Base-by-base conservation (phyloP, 2,888 invertebrate species). In the Drosophila austrosaltans region DNA sequence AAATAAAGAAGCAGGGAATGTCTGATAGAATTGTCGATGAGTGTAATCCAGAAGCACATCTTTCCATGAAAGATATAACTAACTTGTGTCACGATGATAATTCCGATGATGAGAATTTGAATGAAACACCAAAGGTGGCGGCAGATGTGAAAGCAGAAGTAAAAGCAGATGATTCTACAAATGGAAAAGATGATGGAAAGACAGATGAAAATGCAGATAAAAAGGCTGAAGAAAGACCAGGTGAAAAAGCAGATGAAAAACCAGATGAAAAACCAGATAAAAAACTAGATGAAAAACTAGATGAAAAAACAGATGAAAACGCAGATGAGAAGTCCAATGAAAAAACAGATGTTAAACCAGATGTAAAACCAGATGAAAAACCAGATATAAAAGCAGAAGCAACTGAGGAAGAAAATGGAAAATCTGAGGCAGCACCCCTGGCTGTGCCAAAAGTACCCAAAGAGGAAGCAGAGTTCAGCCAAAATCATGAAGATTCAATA, bases 1-100 rank as follows among this genome's bases (percentile, higher is more conserved):
- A 99, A 93, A 97, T 99, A 75, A 98, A 97, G 91, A 99, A 99
- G 90, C 98, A 99, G 93, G 99, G 99, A 69, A 98, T 99, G 97
- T 97, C 99, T 0, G 98, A 99, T 92, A 94, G 99, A 16, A 98
- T 99, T 3, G 98, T 99, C 0, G 99, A 99, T 93, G 99, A 99
- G 91, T 96, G 98, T 90, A 98, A 99, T 92, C 98, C 99, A 0
- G 98, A 99, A 90, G 98, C 98, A 0, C 97, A 97, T 91, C 93
- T 98, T 36, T 97, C 97, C 1, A 95, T 97, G 93, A 97, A 97
- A 92, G 97, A 97, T 89, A 96, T 97, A 39, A 97, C 97, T 12
- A 97, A 97, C 75, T 93, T 99, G 28, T 96, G 98, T 87, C 97
- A 97, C 93, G 97, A 98, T 89, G 97, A 98, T 91, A 97, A 97